Evolutionary conservation across 30 jellyfish, hydroid and myxozoan species (phyloP), one percentile per base, ranked within the genome.

Genomic region (Pelagia noctiluca): DNA sequence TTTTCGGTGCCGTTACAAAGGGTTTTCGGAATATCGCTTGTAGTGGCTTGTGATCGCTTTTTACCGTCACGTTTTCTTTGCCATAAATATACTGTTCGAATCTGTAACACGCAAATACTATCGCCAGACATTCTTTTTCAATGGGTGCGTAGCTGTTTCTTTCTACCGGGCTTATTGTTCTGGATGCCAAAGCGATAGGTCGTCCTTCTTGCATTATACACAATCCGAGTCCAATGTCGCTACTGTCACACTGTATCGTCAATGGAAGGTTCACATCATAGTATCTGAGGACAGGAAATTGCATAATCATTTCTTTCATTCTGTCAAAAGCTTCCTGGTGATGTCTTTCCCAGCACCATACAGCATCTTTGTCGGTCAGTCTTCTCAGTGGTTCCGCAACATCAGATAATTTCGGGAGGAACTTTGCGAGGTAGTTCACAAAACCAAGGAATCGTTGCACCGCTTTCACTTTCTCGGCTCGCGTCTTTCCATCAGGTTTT

Each of bases 381-480:
- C 35, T 35, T 22, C 84, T 68, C 84, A 71, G 42, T 34, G 78
- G 78, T 34, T 25, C 84, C 23, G 30, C 42, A 66, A 71, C 42
- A 11, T 24, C n/a, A 34, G 62, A 18, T 13, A 76, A 42, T 19
- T 76, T 76, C 22, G 88, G 88, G n/a, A 76, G 0, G 68, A 76
- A 76, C 86, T 76, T 76, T 0, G 80, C 86, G 23, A 50, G 0
- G 60, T 76, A 76, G 86, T 76, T 76, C 24, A 76, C 54, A n/a
- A 23, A 24, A 19, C 86, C 88, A 24, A 76, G 86, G 86, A 76
- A 76, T 52, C 85, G 84, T 47, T 42, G 68, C 84, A 52, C 30
- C 25, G 62, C 63, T 34, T 67, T 67, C 57, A 0, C 37, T 0
- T 76, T 21, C 0, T 83, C 18, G 28, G 88, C 85, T 42, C 57